Conservation (phyloP, 2,797 vertebrate species). For the Brotula barbata region DNA sequence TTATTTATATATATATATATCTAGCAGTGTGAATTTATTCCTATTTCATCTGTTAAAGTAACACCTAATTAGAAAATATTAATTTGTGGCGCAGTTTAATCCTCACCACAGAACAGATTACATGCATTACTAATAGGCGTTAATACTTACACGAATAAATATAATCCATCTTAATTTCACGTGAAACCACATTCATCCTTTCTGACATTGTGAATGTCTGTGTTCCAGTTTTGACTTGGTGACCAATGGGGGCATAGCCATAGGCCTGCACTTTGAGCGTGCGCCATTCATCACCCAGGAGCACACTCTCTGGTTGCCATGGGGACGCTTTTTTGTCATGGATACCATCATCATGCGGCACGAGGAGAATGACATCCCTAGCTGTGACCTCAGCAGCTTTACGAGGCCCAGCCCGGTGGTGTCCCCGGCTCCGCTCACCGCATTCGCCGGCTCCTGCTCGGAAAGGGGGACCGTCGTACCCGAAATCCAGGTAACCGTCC, state of each 20-base stretch:
- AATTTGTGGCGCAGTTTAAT: slow-evolving; percentile 33
- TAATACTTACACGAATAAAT: slow-evolving; percentile 17
- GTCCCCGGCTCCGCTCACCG: slow-evolving; percentile 89
- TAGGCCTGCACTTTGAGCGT: slow-evolving; percentile 91
- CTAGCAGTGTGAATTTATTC: slow-evolving; percentile 51
- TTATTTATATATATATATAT: too few relatives aligned
- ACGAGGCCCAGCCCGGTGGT: slow-evolving; percentile 89
- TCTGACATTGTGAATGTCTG: slow-evolving; percentile 34
- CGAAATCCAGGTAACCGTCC: slow-evolving; percentile 91
- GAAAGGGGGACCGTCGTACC: slow-evolving; percentile 92
- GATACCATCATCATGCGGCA: slow-evolving; percentile 97
- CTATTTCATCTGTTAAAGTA: slow-evolving; percentile 40
- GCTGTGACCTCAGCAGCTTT: slow-evolving; percentile 97
- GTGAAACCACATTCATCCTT: slow-evolving; percentile 18
- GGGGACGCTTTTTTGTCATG: slow-evolving; percentile 99
- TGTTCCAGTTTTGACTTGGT: slow-evolving; percentile 93
- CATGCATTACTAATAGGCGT: slow-evolving; percentile 21
- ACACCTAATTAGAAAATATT: slow-evolving; percentile 42
- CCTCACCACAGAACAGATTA: slow-evolving; percentile 28
- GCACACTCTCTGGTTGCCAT: slow-evolving; percentile 95
- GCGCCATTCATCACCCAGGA: slow-evolving; percentile 98
- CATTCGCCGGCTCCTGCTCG: slow-evolving; percentile 89
- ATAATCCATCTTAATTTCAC: slow-evolving; percentile 17
- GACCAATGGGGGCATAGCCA: slow-evolving; percentile 91
- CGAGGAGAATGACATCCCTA: slow-evolving; percentile 97